Evolutionary conservation across 30 jellyfish, hydroid and myxozoan species (phyloP).

Genomic region (Calvadosia cruxmelitensis): DNA sequence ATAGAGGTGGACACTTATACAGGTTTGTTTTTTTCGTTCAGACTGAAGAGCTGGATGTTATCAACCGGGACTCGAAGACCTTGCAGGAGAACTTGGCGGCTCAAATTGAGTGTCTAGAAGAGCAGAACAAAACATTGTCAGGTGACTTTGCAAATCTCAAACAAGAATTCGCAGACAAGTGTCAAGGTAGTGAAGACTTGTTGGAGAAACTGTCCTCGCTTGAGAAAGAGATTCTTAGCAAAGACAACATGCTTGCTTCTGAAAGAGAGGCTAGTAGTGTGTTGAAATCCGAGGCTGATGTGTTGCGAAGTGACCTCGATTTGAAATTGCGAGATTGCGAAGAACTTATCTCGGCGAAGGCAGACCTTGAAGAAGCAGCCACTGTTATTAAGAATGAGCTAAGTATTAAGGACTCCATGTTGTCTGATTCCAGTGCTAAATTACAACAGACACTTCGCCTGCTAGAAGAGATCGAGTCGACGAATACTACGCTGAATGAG

Average conservation of each 20-base stretch:
- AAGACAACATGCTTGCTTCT: not conserved
- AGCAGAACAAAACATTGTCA: not conserved
- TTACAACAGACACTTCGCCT: not conserved
- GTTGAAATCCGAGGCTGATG: not conserved
- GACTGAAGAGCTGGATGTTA: too few species aligned
- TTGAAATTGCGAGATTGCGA: not conserved
- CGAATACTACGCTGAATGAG: not conserved
- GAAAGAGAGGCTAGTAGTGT: too few species aligned
- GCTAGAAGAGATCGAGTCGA: not conserved
- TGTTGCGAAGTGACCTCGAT: not conserved
- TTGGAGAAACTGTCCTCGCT: not conserved
- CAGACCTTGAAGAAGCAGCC: not conserved
- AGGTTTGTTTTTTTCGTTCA: too few species aligned
- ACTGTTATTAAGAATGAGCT: not conserved
- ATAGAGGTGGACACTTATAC: too few species aligned
- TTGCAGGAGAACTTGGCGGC: not conserved
- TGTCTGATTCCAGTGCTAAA: not conserved
- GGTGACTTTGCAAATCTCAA: not conserved
- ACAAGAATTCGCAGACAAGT: not conserved
- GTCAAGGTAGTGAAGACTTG: not conserved
- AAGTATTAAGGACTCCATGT: not conserved
- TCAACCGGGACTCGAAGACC: not conserved
- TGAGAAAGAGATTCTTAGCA: not conserved
- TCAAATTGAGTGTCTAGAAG: not conserved
- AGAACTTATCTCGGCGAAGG: not conserved